phyloP scores from a whole-genome alignment of 2,113 vertebrate species.

The Plecotus auritus region DNA sequence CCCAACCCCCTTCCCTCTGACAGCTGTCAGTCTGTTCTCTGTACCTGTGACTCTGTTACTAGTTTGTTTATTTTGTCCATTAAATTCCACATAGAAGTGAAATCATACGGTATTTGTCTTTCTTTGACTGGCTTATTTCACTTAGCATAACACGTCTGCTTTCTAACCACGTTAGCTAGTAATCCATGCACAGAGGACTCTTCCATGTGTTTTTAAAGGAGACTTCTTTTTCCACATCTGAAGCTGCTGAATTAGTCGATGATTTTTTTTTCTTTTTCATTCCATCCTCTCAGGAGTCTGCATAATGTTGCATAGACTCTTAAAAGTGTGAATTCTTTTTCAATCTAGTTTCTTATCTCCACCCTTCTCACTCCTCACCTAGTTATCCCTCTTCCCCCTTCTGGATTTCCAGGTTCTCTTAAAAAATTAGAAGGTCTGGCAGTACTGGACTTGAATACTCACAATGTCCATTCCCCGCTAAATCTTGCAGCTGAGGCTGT shows the following conservation, averaged over 20 bases:
- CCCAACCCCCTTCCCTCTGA: not conserved
- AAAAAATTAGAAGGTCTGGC: not conserved
- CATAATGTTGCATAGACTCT: not conserved
- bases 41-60: not conserved
- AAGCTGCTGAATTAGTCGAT: not conserved
- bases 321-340: not conserved
- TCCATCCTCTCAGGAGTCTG: not conserved
- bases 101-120: not conserved
- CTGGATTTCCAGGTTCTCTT: not conserved
- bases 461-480: not conserved
- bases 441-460: not conserved
- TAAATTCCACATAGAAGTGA: not conserved
- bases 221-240: not conserved
- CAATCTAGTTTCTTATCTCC: not conserved
- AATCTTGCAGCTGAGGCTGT: not conserved
- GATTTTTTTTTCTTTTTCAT: not conserved
- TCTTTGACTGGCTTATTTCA: not conserved
- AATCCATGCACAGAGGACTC: not conserved
- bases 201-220: not conserved
- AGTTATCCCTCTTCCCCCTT: not conserved
- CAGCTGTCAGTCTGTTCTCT: not conserved
- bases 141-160: not conserved
- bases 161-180: not conserved
- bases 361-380: not conserved
- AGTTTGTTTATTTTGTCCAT: not conserved